Evolutionary conservation across 1,140 invertebrate species (phyloP), one percentile per base, ranked within the genome.

Genomic region (Camponotus vicinus): DNA sequence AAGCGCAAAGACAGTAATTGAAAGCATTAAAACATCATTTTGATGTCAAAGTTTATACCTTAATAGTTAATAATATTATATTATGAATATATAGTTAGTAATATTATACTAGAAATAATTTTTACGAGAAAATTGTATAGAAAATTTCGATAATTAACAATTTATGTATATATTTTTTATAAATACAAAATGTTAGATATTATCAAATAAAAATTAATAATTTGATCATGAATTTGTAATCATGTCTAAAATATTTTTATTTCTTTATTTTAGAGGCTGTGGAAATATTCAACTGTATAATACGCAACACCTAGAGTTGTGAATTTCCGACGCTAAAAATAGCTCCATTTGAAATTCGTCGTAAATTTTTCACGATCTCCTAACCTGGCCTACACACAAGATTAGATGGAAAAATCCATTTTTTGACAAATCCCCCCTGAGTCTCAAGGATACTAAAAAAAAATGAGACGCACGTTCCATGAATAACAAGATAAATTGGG

Each of bases 401-500:
- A 61, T 32, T 69, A 69, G 9, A 6, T 69, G n/a, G 8, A 42
- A n/a, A 6, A 37, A 40, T 37, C 18, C 11, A 55, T 63, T 70
- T 80, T 69, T 70, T 59, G 8, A 70, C 64, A 70, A 13, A 70
- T 34, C 18, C 37, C 27, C 21, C 27, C 52, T 67, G 4, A 21
- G n/a, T 8, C 45, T 55, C 2, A 7, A 42, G 66, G 2, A 18
- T n/a, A 57, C 3, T 15, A 69, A 9, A 40, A 5, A 32, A 7
- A 80, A 66, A 45, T 27, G 27, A 27, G 27, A 27, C 27, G 27
- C 27, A 1, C 5, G 15, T 69, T 69, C 3, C 13, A 52, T 27
- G 32, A 66, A 80, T 55, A 80, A 69, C 13, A 69, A 69, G 15
- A 6, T 80, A 57, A 49, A 70, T 70, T 8, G n/a, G 15, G 2